These are phyloP conservation scores for Misgurnus mizolepis DNA, from an alignment of 2,113 vertebrate species.

Conservation along the genomic window DNA sequence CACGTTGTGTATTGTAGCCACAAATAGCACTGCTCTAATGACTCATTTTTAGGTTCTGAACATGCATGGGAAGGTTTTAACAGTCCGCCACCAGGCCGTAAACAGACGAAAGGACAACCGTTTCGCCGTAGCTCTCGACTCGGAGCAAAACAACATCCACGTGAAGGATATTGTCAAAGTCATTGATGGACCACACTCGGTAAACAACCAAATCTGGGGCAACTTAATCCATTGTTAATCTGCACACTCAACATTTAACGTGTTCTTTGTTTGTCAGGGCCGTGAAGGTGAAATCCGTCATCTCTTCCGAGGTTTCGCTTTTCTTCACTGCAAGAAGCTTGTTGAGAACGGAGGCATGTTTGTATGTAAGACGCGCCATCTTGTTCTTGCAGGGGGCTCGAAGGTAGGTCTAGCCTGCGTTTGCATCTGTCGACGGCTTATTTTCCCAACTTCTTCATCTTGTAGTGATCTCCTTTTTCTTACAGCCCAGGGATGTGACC, in stretches of 20 bases:
- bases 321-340: slow-evolving; percentile 96
- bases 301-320: slow-evolving; percentile 87
- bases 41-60: slow-evolving; percentile 81
- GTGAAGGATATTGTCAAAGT: slow-evolving; percentile 96
- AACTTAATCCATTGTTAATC: background rate
- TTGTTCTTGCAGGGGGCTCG: slow-evolving; percentile 89
- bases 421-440: background rate
- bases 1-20: background rate
- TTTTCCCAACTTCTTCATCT: background rate
- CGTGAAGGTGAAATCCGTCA: slow-evolving; percentile 92
- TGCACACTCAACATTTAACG: background rate
- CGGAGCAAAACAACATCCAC: slow-evolving; percentile 95
- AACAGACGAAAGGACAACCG: slow-evolving; percentile 93
- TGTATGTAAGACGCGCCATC: slow-evolving; percentile 88
- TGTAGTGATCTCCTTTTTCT: background rate
- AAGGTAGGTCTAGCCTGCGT: slow-evolving; percentile 75
- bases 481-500: slow-evolving; percentile 90
- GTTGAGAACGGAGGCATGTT: slow-evolving; percentile 97
- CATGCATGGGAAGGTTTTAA: slow-evolving; percentile 94
- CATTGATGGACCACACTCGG: slow-evolving; percentile 93
- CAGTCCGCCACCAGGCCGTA: slow-evolving; percentile 89
- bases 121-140: slow-evolving; percentile 91
- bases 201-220: slow-evolving; percentile 56
- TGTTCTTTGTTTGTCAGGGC: slow-evolving; percentile 70
- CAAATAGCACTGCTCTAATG: background rate